Conservation (phyloP, 2,797 vertebrate genomes). For the Tenualosa thibaudeaui region DNA sequence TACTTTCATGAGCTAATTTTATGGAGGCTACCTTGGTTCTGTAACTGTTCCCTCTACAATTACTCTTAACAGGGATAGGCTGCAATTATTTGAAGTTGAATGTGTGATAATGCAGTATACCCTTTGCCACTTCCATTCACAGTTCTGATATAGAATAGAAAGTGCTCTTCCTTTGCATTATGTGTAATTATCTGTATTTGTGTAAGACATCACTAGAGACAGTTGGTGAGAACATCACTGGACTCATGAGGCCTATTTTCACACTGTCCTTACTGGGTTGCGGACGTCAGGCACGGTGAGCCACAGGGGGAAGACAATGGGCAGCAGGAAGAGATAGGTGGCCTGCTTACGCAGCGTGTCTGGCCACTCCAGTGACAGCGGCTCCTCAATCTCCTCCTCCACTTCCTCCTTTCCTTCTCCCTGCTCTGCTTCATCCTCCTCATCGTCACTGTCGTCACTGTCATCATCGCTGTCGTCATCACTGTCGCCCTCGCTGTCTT, state of each 20-base stretch:
- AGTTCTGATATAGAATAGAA: too few relatives aligned
- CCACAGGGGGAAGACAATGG: constrained; percentile 93
- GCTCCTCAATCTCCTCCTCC: constrained; percentile 76
- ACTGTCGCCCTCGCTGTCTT: constrained; percentile 59
- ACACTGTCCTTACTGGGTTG: constrained; percentile 77
- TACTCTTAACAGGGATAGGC: too few relatives aligned
- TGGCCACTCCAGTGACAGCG: constrained; percentile 91
- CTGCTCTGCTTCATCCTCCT: constrained; percentile 50
- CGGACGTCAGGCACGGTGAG: constrained; percentile 92
- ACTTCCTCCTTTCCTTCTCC: constrained; percentile 61
- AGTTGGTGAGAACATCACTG: too few relatives aligned
- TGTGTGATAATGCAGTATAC: background rate
- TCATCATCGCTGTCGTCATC: constrained; percentile 63
- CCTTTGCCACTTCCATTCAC: too few relatives aligned
- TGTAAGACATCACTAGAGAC: too few relatives aligned
- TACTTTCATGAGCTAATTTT: background rate
- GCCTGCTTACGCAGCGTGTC: constrained; percentile 83
- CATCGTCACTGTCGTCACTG: constrained; percentile 47
- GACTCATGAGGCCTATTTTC: too few relatives aligned
- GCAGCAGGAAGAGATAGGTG: constrained; percentile 89
- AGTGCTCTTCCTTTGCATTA: too few relatives aligned
- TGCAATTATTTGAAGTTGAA: too few relatives aligned
- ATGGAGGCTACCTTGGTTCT: too few relatives aligned
- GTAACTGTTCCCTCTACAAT: too few relatives aligned
- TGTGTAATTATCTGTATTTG: too few relatives aligned